Base-by-base conservation (phyloP, 2,797 vertebrate species). In the Lutra lutra region DNA sequence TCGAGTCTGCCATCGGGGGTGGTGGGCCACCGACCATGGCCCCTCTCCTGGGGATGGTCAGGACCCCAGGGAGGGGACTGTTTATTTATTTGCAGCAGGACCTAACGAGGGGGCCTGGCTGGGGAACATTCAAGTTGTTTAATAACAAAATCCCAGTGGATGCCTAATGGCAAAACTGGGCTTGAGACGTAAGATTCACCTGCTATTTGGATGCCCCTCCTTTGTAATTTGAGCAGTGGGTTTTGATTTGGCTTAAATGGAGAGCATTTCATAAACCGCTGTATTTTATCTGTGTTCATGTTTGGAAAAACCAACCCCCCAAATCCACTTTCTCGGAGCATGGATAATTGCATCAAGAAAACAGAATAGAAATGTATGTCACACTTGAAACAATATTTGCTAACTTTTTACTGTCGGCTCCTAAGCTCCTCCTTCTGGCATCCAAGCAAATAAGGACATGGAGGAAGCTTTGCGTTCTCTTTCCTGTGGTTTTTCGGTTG, bases 31-130 rank as follows among this genome's bases (percentile, higher is more conserved):
- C 43, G 80, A 96, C 96, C 95, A 91, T 56, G 91, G 97, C 1
- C 94, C 78, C 84, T 94, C 77, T 97, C 95, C 97, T 62, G 93
- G 94, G 89, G 91, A 93, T 32, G 97, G 62, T 90, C 77, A 5
- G 56, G 17, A 66, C 25, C 9, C 3, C 11, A 60, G 25, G 38
- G 15, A 20, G 48, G 25, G 14, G 38, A 3, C 64, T 56, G 73
- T 58, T 93, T 62, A 25, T 93, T 87, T 96, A 70, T 89, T 92
- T 96, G 43, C 40, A 38, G 2, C 18, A 60, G 70, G 60, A 90
- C 38, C 58, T 29, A 80, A 51, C 64, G 56, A 66, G 89, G 40
- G 75, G 29, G 13, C 4, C 84, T 78, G 77, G 2, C 35, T 88
- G 86, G 54, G 51, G 66, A 75, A 43, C 18, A 17, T 29, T 73